Base-by-base conservation (phyloP, 2,888 invertebrate genomes). In the Lasioglossum calceatum region DNA sequence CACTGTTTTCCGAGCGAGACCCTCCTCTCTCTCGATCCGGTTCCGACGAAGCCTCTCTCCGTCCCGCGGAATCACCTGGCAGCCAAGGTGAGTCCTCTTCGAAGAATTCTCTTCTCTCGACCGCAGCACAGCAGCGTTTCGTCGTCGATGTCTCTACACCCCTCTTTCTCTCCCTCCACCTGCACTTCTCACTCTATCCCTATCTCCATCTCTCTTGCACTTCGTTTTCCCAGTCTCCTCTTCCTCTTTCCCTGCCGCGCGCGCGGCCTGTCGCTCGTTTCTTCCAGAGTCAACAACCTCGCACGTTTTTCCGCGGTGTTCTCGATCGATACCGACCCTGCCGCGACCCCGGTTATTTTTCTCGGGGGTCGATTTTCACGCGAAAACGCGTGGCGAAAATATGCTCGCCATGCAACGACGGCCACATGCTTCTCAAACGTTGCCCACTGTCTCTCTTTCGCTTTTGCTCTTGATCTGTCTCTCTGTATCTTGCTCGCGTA, bases 1-100 rank as follows among this genome's bases (percentile, higher is more conserved):
- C 77, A 39, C 84, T 81, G 81, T 81, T 81, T 84, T 85, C 79
- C 84, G 72, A 82, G 80, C 85, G 82, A 77, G 71, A 54, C 82
- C 70, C 75, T 75, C 78, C 58, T 47, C 58, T 47, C 64, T 77
- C 14, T 75, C 76, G 67, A 61, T 61, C 61, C 61, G 67, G 67
- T 67, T 19, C 19, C 67, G 61, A 61, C 61, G 61, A 61, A 61
- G 61, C 61, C 54, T 54, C 23, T 23, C 79, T 39, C 73, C 79
- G 72, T 72, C 61, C 61, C 27, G 61, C 61, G 42, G 64, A 54
- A 73, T 70, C 74, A 77, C 14, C 75, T 70, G 70, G 61, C 36
- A 44, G 14, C 32, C 42, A 82, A 88, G 87, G 89, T 84, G 82
- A 88, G 85, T 82, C 79, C 8, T 16, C 42, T 61, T 27, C 61